Percentiles rank a stretch among this genome's conserved stretches.
Evolutionary conservation across 2,888 invertebrate species (phyloP).

Genomic region (Pterostichus madidus): DNA sequence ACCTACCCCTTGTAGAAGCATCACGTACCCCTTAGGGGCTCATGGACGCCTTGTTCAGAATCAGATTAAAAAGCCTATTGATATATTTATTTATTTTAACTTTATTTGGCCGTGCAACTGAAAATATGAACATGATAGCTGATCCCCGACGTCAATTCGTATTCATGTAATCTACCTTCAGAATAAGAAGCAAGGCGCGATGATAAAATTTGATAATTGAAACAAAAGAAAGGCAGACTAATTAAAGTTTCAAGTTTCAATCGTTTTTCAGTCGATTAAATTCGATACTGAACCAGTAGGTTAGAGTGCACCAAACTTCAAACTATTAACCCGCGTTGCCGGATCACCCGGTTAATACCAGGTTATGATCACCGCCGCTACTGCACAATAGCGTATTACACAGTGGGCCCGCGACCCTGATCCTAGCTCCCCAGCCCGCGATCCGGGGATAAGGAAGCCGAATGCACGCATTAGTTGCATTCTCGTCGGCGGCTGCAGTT

Average conservation of each 20-base stretch:
- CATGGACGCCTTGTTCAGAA: too few relatives aligned
- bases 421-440: neutral
- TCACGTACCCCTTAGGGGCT: too few relatives aligned
- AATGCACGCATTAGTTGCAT: constrained; percentile 67
- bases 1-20: too few relatives aligned
- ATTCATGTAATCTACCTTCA: too few relatives aligned
- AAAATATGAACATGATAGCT: too few relatives aligned
- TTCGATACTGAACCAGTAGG: neutral
- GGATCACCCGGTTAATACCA: constrained; percentile 3
- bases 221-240: too few relatives aligned
- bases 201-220: too few relatives aligned
- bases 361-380: constrained; percentile 22
- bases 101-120: too few relatives aligned
- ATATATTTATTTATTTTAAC: too few relatives aligned
- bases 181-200: too few relatives aligned
- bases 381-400: constrained; percentile 23
- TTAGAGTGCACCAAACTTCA: neutral
- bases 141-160: too few relatives aligned
- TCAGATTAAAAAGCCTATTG: too few relatives aligned
- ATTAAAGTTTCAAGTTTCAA: neutral
- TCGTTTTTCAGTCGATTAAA: neutral
- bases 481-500: constrained; percentile 70
- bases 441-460: constrained; percentile 22
- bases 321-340: neutral
- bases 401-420: neutral